Conservation (phyloP, 2,113 vertebrate species). For the Pseudopodoces humilis region DNA sequence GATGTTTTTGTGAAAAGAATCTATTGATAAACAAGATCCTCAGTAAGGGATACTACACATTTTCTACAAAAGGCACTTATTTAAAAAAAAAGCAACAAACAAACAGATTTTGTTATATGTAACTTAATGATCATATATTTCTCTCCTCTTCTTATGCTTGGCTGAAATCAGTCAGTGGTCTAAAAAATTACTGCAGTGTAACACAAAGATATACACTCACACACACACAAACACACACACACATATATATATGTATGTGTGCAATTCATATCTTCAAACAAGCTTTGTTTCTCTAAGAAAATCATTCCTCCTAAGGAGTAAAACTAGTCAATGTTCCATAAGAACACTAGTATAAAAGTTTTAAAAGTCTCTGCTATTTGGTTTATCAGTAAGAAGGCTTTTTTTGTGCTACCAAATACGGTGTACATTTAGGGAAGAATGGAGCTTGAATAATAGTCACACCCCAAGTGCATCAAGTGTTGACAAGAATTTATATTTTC, state of each 20-base stretch:
- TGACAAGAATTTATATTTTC: background rate
- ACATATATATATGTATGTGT: too few relatives aligned
- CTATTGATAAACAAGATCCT: background rate
- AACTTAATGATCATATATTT: background rate
- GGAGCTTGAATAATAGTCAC: background rate
- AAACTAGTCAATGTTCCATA: background rate
- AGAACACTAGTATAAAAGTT: background rate
- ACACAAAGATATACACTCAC: background rate
- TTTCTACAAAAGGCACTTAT: background rate
- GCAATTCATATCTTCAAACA: background rate
- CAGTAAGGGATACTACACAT: background rate
- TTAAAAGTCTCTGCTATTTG: background rate
- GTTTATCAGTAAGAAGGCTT: background rate
- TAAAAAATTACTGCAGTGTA: background rate
- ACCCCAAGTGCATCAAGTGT: background rate
- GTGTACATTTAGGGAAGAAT: background rate
- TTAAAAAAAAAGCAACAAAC: background rate
- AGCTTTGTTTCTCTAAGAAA: background rate
- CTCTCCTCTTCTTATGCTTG: background rate
- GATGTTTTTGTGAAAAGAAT: background rate
- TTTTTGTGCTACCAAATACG: background rate
- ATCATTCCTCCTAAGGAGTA: background rate
- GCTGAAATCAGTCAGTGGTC: background rate
- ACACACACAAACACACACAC: background rate
- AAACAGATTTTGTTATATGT: background rate